Evolutionary conservation across 2,888 invertebrate genomes (phyloP).

Genomic region (Trachelus iudaicus): DNA sequence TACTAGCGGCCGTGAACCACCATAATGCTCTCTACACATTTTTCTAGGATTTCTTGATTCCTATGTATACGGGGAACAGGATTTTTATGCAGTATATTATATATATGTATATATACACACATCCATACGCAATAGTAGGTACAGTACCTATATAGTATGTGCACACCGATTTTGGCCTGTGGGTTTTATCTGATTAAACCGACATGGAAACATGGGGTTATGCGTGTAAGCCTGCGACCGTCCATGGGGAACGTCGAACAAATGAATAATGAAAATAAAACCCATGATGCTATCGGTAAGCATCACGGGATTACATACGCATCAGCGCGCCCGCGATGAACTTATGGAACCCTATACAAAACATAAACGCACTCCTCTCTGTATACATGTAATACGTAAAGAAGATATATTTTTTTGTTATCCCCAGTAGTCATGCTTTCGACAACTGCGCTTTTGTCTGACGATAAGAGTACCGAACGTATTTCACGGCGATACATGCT

Average conservation of each 20-base stretch:
- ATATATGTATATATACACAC: background rate
- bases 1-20: background rate
- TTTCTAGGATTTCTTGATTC: background rate
- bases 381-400: background rate
- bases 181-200: conserved; percentile 63
- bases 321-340: conserved; percentile 60
- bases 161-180: conserved; percentile 41
- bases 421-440: background rate
- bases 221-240: conserved; percentile 54
- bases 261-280: conserved; percentile 66
- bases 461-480: background rate
- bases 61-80: background rate
- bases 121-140: background rate
- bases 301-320: conserved; percentile 61
- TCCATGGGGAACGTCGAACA: conserved; percentile 55
- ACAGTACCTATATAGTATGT: conserved; percentile 13
- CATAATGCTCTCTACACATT: background rate
- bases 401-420: background rate
- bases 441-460: background rate
- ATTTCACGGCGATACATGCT: background rate
- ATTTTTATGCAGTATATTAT: background rate
- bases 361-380: background rate
- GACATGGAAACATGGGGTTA: conserved; percentile 63
- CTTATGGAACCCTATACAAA: conserved; percentile 36
- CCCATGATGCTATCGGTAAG: conserved; percentile 62